Conservation (phyloP, 2,797 vertebrate genomes). For the Gambusia yucatana region DNA sequence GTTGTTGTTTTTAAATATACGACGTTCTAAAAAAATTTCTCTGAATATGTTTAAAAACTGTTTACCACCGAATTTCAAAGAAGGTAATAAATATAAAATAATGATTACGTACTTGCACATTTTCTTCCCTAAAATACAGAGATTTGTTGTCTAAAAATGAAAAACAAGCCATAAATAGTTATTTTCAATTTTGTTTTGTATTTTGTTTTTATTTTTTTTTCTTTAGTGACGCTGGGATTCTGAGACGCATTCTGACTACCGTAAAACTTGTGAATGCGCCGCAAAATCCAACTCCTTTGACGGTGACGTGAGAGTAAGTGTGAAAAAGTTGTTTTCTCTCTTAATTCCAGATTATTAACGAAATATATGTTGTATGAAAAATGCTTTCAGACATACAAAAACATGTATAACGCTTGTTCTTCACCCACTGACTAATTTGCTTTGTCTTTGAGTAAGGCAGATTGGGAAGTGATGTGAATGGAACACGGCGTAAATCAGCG, state of each 20-base stretch:
- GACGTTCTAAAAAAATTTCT: neutral
- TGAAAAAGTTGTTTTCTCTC: neutral
- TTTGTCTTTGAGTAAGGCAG: neutral
- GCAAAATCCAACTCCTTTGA: neutral
- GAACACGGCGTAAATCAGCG: neutral
- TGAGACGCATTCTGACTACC: neutral
- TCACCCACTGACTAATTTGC: neutral
- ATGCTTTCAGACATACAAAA: neutral
- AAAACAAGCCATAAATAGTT: neutral
- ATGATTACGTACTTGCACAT: neutral
- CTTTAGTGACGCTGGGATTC: neutral
- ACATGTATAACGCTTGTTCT: neutral
- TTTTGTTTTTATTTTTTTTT: neutral
- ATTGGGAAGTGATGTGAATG: neutral
- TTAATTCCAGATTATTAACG: neutral
- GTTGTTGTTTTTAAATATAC: neutral
- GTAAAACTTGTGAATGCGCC: neutral
- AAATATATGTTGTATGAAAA: neutral
- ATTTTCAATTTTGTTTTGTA: neutral
- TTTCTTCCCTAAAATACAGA: neutral
- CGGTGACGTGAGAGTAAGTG: neutral
- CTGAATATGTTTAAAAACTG: neutral
- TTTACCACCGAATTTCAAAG: neutral
- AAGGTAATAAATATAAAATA: neutral
- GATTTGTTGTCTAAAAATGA: neutral